Base-by-base conservation (phyloP, 2,797 vertebrate species). In the Capromys pilorides region DNA sequence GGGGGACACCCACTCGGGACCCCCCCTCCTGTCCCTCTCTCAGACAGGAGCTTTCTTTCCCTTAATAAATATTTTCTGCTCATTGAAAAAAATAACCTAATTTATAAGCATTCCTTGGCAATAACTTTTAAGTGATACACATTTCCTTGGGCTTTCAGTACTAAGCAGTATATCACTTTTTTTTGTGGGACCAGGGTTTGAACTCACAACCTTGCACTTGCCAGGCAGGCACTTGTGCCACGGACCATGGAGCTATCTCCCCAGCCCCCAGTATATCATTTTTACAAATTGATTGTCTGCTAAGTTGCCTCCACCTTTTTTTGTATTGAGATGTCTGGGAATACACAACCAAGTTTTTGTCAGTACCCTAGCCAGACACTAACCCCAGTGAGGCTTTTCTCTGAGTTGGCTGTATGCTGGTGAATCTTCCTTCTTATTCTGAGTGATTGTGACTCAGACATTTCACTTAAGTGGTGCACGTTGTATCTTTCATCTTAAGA, bases 401-500 rank as follows among this genome's bases (percentile, higher is more conserved):
- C 64, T 16, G 10, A 26, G n/a, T 21, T 80, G 31, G 19, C 75
- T 36, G 3, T 59, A 8, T 59, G n/a, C 54, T 71, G 11, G 62
- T 61, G 75, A 90, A 16, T 91, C 80, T 57, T 62, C 49, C 59
- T 36, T 73, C 54, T 59, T 36, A 4, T 80, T 84, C 57, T 51
- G 59, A 91, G 92, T 80, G 39, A 78, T 77, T 89, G 96, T 87
- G 83, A 86, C 79, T 92, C 88, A 94, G 54, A 71, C 31, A 51
- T 84, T 73, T 86, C 86, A 64, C 61, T 88, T 90, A 87, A 95
- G 92, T 82, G 84, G 88, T 86, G 31, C 28, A 57, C 31, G 77
- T 84, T 61, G 31, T 95, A 94, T 94, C 95, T 97, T 91, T 94
- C 93, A 95, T 96, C 96, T 97, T 31, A 96, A 82, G 77, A 96